Evolutionary conservation across 2,113 vertebrate genomes (phyloP).

Genomic region (Rhegmatorhina hoffmannsi): DNA sequence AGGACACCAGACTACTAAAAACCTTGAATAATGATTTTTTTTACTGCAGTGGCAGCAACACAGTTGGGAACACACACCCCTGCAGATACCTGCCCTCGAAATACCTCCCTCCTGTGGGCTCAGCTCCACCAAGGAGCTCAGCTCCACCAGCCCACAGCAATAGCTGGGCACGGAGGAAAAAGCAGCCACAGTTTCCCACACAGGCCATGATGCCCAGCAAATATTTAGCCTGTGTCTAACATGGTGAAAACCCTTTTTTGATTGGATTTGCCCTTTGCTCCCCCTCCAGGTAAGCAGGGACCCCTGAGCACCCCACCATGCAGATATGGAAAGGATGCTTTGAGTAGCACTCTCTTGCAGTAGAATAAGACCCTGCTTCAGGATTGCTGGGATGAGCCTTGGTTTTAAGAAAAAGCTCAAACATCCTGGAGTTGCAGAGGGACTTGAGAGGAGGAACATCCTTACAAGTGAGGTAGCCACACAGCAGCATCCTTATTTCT

Average conservation of each 20-base stretch:
- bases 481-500: neutral
- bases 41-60: neutral
- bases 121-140: neutral
- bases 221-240: neutral
- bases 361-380: neutral
- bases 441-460: neutral
- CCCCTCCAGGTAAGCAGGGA: neutral
- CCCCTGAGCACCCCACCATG: rapidly evolving
- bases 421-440: neutral
- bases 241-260: neutral
- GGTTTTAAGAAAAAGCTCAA: neutral
- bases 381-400: neutral
- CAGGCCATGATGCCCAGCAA: rapidly evolving
- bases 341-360: neutral
- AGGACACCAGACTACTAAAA: neutral
- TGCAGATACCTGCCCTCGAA: neutral
- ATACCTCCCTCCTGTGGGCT: neutral
- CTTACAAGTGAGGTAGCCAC: neutral
- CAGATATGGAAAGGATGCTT: neutral
- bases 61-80: neutral
- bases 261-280: neutral
- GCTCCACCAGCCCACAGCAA: neutral
- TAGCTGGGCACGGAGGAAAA: neutral
- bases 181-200: neutral
- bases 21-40: neutral